Percentiles rank a stretch among this genome's conserved stretches.
Evolutionary conservation across 1,140 invertebrate species (phyloP).

Genomic region (honey bee (Apis mellifera)): DNA sequence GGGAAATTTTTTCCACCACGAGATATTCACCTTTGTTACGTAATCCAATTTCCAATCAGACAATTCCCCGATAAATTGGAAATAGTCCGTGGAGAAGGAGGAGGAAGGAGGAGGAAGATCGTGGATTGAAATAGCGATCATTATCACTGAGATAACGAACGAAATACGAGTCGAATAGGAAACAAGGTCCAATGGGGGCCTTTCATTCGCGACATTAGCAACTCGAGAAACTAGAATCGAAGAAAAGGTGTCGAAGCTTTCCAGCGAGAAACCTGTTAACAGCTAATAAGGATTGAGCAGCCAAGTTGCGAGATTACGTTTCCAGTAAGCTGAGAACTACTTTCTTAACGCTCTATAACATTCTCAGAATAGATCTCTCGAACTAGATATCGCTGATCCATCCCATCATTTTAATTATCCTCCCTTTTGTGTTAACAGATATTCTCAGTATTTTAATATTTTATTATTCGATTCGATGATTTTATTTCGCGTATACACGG

Average conservation of each 20-base stretch:
- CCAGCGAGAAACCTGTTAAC: not conserved
- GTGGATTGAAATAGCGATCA: not conserved
- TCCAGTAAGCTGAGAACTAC: not conserved
- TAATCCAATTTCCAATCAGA: not conserved
- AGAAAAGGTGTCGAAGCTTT: not conserved
- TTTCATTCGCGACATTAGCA: not conserved
- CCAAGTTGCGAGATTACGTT: not conserved
- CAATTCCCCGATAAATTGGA: not conserved
- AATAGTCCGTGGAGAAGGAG: too few relatives aligned
- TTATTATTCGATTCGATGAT: too few relatives aligned
- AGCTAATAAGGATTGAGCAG: conserved; percentile 2
- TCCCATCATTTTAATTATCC: not conserved
- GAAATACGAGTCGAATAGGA: not conserved
- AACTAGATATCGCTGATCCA: too few relatives aligned
- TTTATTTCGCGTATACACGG: too few relatives aligned
- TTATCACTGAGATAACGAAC: not conserved
- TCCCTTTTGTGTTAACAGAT: too few relatives aligned
- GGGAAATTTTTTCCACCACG: too few relatives aligned
- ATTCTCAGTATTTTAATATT: too few relatives aligned
- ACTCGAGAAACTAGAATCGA: not conserved
- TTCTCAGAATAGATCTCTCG: not conserved
- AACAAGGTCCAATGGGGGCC: not conserved
- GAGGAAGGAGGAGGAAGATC: not conserved
- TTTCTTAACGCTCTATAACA: not conserved
- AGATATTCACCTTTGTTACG: too few relatives aligned